Evolutionary conservation across 1,140 invertebrate species (phyloP).

Genomic region (Acromyrmex charruanus): DNA sequence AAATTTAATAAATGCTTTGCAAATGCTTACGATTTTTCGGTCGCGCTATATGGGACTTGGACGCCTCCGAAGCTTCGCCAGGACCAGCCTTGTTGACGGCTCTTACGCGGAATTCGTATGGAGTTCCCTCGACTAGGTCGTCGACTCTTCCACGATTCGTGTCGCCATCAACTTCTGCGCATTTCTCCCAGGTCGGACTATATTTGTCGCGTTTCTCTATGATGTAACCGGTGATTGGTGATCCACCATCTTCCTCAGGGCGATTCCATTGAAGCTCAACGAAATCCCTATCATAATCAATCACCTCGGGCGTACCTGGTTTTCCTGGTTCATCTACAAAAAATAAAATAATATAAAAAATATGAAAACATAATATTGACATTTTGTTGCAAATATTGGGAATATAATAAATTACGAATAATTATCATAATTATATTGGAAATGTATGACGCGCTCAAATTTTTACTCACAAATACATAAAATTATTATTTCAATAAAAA

Average conservation of each 20-base stretch:
- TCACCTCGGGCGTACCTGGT: slow-evolving; percentile 95
- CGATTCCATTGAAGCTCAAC: slow-evolving; percentile 98
- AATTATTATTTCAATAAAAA: slow-evolving; percentile 10
- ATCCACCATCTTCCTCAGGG: slow-evolving; percentile 95
- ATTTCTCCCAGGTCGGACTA: slow-evolving; percentile 95
- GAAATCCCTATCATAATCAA: slow-evolving; percentile 97
- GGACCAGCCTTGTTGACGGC: slow-evolving; percentile 98
- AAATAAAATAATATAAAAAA: slow-evolving; percentile 24
- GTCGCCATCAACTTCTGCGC: slow-evolving; percentile 94
- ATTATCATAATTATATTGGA: background rate
- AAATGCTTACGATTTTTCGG: slow-evolving; percentile 93
- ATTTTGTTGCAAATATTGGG: background rate
- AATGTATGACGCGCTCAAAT: background rate
- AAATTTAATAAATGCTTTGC: background rate
- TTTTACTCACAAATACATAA: background rate
- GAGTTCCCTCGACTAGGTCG: slow-evolving; percentile 95
- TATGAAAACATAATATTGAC: background rate
- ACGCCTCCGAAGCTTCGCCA: slow-evolving; percentile 95
- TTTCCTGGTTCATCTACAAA: slow-evolving; percentile 91
- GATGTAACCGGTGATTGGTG: slow-evolving; percentile 96
- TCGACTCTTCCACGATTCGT: slow-evolving; percentile 93
- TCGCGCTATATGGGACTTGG: slow-evolving; percentile 95
- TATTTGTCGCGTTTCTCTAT: slow-evolving; percentile 98
- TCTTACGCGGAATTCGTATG: slow-evolving; percentile 97
- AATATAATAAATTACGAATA: slow-evolving; percentile 1